phyloP scores from a whole-genome alignment of 2,797 vertebrate genomes.

The Aeoliscus strigatus region DNA sequence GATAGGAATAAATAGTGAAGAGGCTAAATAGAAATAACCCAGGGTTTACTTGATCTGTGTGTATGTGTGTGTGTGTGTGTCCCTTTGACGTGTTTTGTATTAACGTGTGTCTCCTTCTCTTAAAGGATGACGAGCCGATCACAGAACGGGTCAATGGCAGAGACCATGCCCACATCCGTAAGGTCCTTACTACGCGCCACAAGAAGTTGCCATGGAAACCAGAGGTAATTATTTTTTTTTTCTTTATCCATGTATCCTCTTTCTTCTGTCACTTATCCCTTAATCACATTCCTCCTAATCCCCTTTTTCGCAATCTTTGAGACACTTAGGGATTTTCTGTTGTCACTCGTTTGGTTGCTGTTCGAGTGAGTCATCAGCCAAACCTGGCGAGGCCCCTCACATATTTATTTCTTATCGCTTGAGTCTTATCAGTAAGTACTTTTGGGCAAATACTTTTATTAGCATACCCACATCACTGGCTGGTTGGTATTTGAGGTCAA shows the following conservation, averaged over 20 bases:
- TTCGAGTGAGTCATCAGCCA: conserved; percentile 20
- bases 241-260: not conserved
- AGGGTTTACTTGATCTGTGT: not conserved
- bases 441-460: conserved; percentile 29
- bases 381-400: too few relatives aligned
- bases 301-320: not conserved
- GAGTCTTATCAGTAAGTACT: too few relatives aligned
- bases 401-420: too few relatives aligned
- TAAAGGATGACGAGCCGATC: conserved; percentile 72
- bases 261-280: not conserved
- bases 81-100: conserved; percentile 1
- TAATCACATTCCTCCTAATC: conserved; percentile 6
- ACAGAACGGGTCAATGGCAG: conserved; percentile 48
- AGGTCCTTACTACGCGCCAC: conserved; percentile 69
- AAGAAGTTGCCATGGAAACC: conserved; percentile 77
- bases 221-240: conserved; percentile 62
- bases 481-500: conserved; percentile 22
- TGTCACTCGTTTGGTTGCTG: conserved; percentile 7
- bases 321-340: conserved; percentile 2
- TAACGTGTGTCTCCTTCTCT: conserved; percentile 14
- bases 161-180: conserved; percentile 63
- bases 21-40: not conserved
- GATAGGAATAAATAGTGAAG: conserved; percentile 41
- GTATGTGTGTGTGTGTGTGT: conserved; percentile 2
- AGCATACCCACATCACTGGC: conserved; percentile 8